Evolutionary conservation across 2,888 invertebrate genomes (phyloP).

Genomic region (Dryadula phaetusa): DNA sequence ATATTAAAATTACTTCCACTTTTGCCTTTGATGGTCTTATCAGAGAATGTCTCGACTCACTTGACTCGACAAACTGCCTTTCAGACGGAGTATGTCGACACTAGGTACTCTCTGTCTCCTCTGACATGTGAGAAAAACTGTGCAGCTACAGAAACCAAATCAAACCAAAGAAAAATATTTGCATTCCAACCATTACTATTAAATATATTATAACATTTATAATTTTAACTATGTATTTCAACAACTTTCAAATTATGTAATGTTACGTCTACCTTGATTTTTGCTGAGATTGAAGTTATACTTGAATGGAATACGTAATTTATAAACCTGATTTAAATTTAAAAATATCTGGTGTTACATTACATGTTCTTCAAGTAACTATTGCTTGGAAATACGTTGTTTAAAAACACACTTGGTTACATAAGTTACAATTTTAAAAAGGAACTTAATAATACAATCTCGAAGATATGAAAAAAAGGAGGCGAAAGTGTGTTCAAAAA

Average conservation of each 20-base stretch:
- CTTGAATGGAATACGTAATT: constrained; percentile 16
- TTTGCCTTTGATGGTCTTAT: no score
- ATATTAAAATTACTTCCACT: no score
- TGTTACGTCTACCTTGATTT: neutral
- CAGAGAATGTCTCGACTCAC: no score
- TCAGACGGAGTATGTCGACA: no score
- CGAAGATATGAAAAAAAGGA: neutral
- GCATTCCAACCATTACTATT: no score
- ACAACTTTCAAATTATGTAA: constrained; percentile 21
- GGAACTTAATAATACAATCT: neutral
- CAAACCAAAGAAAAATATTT: no score
- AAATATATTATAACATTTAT: no score
- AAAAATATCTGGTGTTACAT: neutral
- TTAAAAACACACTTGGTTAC: neutral
- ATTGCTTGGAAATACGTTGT: neutral
- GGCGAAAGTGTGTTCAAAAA: neutral
- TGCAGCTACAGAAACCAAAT: no score
- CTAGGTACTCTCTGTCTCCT: no score
- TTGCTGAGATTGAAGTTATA: neutral
- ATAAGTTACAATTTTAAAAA: neutral
- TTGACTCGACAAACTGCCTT: no score
- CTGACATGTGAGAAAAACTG: no score
- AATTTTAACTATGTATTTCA: neutral
- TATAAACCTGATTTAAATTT: constrained; percentile 12
- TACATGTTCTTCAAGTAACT: neutral